Evolutionary conservation across 2,888 invertebrate species (phyloP).

Genomic region (Tachina fera): DNA sequence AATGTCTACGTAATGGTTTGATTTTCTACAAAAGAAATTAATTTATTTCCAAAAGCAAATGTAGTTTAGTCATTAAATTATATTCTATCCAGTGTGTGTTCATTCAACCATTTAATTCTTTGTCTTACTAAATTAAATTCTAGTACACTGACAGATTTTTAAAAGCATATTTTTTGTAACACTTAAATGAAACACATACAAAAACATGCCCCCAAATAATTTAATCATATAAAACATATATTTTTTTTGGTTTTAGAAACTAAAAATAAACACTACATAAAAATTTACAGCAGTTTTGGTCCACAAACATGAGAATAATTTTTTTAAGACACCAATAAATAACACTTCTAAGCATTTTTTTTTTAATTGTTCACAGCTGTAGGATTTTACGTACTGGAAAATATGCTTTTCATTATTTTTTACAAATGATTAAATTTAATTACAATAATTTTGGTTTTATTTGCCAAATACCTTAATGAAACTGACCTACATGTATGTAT

Average conservation of each 20-base stretch:
- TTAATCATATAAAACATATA: not conserved
- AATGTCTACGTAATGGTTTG: not conserved
- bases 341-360: not conserved
- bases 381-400: not conserved
- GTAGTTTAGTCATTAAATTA: not conserved
- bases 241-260: conserved; percentile 33
- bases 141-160: conserved; percentile 2
- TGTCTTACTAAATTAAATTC: not conserved
- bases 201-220: conserved; percentile 34
- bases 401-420: not conserved
- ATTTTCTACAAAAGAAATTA: not conserved
- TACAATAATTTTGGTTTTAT: conserved; percentile 29
- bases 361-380: not conserved
- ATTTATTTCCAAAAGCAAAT: conserved; percentile 5
- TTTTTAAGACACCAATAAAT: not conserved
- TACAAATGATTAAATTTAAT: not conserved
- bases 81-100: not conserved
- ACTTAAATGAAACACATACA: not conserved
- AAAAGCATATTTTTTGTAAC: not conserved
- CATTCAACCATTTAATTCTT: not conserved
- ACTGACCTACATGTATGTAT: conserved; percentile 27
- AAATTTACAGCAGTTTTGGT: conserved; percentile 1
- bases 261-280: conserved; percentile 32
- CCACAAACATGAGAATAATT: not conserved
- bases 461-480: not conserved